Conservation (phyloP, 2,113 vertebrate species). For the Chaetodon trifascialis region DNA sequence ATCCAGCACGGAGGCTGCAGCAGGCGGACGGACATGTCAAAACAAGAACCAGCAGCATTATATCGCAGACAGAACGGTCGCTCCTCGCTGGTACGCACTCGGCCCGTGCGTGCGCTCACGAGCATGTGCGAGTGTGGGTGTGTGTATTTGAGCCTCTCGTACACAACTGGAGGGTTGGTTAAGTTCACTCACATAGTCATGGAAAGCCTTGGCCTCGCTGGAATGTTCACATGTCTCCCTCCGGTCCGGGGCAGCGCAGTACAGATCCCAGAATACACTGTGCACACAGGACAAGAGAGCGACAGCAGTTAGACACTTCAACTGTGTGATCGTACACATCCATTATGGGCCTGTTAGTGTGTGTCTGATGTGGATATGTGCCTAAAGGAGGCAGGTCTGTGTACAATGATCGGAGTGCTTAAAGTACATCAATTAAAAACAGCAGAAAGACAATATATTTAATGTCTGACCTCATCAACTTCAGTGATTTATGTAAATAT, state of each 20-base stretch:
- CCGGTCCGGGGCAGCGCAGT: slow-evolving; percentile 93
- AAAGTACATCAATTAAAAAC: neutral
- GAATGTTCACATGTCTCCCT: slow-evolving; percentile 92
- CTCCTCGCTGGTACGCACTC: slow-evolving; percentile 27
- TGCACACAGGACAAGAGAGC: slow-evolving; percentile 67
- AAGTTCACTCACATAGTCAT: slow-evolving; percentile 90
- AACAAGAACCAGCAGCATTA: slow-evolving; percentile 66
- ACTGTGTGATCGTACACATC: slow-evolving; percentile 12
- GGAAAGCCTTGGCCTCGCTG: slow-evolving; percentile 94
- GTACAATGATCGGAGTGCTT: neutral
- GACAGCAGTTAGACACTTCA: slow-evolving; percentile 62
- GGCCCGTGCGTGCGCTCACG: neutral
- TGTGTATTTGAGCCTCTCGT: slow-evolving; percentile 25
- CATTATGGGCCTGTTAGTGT: neutral
- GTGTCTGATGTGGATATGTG: slow-evolving; percentile 3
- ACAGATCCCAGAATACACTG: slow-evolving; percentile 96
- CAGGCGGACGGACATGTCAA: slow-evolving; percentile 46
- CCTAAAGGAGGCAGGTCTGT: neutral
- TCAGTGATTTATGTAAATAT: no score
- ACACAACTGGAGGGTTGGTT: slow-evolving; percentile 59
- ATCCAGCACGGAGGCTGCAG: slow-evolving; percentile 45
- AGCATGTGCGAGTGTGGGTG: slow-evolving; percentile 23
- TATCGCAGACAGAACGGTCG: slow-evolving; percentile 31
- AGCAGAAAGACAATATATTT: no score
- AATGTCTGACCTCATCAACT: no score